Conservation (phyloP, 2,797 vertebrate species). For the Notamacropus eugenii region DNA sequence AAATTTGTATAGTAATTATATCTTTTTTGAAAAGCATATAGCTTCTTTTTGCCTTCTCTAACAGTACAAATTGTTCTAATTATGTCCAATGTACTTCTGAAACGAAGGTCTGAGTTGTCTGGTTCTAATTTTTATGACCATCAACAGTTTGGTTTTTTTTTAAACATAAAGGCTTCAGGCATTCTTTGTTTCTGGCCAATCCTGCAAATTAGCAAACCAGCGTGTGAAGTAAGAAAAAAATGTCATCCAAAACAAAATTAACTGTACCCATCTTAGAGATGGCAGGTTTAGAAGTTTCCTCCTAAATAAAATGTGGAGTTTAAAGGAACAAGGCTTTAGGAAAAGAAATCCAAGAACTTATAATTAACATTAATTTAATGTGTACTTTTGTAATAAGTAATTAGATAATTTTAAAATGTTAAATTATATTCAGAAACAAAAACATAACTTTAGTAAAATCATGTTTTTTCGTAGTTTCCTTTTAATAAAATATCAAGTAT, state of each 20-base stretch:
- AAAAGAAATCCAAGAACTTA: background rate
- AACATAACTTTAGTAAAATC: background rate
- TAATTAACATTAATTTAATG: background rate
- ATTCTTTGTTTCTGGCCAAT: conserved; percentile 20
- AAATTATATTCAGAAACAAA: background rate
- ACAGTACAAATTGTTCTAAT: background rate
- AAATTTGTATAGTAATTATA: background rate
- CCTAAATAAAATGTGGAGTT: background rate
- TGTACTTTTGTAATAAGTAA: background rate
- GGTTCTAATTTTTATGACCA: background rate
- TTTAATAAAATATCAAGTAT: background rate
- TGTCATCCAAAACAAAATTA: background rate
- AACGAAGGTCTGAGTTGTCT: background rate
- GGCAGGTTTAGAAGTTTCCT: background rate
- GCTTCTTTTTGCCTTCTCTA: background rate
- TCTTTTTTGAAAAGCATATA: background rate
- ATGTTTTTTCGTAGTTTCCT: background rate
- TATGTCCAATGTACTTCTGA: background rate
- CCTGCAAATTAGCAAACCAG: conserved; percentile 11
- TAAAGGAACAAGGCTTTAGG: background rate
- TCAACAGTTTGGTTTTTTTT: background rate
- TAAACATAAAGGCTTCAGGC: background rate
- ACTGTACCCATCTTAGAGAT: background rate
- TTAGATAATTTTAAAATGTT: background rate
- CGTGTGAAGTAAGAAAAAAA: background rate